phyloP scores from a whole-genome alignment of 2,888 invertebrate species.

The Tryphoninae sp. region DNA sequence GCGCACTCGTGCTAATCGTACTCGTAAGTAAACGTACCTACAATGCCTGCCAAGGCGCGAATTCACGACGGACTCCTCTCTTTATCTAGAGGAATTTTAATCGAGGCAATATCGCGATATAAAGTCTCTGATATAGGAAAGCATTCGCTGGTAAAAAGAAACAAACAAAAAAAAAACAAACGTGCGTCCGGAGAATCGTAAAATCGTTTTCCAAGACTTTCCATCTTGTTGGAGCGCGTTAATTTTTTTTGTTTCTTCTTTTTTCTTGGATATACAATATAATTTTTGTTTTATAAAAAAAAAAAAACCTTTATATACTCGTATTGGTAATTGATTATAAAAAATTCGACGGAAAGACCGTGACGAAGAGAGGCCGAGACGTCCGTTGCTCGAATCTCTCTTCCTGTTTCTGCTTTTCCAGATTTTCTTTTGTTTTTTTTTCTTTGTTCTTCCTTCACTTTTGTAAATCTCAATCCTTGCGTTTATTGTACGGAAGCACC shows the following conservation, averaged over 20 bases:
- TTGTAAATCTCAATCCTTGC: constrained; percentile 4
- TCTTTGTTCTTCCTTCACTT: constrained; percentile 41
- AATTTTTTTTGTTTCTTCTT: too few species aligned
- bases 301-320: constrained; percentile 27
- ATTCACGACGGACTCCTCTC: constrained; percentile 22
- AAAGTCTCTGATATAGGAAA: constrained; percentile 55
- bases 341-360: constrained; percentile 59
- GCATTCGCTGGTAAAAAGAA: constrained; percentile 38
- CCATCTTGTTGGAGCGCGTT: neutral
- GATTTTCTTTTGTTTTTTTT: too few species aligned
- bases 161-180: neutral
- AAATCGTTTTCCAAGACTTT: neutral
- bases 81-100: constrained; percentile 5
- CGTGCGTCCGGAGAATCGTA: neutral
- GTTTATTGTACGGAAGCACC: constrained; percentile 65
- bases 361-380: constrained; percentile 53
- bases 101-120: constrained; percentile 27
- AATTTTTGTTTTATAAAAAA: constrained; percentile 19
- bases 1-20: constrained; percentile 27
- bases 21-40: constrained; percentile 28
- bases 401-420: constrained; percentile 7
- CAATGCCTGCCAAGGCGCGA: constrained; percentile 37
- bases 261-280: constrained; percentile 32
- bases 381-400: constrained; percentile 29
- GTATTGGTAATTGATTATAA: constrained; percentile 32